phyloP scores from a whole-genome alignment of 2,113 vertebrate genomes.

The Strigops habroptila region DNA sequence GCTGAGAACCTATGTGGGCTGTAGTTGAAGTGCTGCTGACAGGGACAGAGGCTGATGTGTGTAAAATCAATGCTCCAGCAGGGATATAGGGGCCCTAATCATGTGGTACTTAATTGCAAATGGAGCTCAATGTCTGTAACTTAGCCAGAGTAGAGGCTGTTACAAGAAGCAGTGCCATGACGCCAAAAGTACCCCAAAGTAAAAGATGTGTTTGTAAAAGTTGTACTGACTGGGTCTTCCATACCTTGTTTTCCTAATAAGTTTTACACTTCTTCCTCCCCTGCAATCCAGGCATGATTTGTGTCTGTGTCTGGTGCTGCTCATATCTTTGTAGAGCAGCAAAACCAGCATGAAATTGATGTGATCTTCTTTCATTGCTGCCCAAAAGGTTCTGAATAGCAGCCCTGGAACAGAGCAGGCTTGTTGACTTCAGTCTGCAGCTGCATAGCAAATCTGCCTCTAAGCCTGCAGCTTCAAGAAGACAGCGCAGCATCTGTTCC shows the following conservation, averaged over 20 bases:
- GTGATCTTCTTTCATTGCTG: conserved; percentile 26
- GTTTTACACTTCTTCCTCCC: not conserved
- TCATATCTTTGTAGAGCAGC: not conserved
- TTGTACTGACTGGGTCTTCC: not conserved
- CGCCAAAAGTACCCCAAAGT: not conserved
- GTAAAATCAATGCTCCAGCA: not conserved
- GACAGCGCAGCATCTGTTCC: conserved; percentile 34
- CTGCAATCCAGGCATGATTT: not conserved
- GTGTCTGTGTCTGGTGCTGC: not conserved
- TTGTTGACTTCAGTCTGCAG: conserved; percentile 54
- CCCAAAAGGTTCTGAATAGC: conserved; percentile 47
- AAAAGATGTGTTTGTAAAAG: not conserved
- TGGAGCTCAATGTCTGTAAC: not conserved
- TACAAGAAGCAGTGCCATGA: not conserved
- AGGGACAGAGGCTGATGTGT: not conserved
- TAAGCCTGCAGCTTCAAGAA: conserved; percentile 28
- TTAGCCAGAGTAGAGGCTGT: not conserved
- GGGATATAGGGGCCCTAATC: not conserved
- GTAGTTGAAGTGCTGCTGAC: not conserved
- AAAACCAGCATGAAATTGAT: conserved; percentile 37
- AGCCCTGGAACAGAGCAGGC: conserved; percentile 14
- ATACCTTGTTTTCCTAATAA: not conserved
- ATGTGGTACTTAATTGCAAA: not conserved
- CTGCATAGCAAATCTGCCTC: conserved; percentile 50
- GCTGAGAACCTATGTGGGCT: not conserved